These are phyloP conservation scores for Teleogryllus occipitalis DNA, from an alignment of 1,140 invertebrate genomes.

Conservation along the genomic window DNA sequence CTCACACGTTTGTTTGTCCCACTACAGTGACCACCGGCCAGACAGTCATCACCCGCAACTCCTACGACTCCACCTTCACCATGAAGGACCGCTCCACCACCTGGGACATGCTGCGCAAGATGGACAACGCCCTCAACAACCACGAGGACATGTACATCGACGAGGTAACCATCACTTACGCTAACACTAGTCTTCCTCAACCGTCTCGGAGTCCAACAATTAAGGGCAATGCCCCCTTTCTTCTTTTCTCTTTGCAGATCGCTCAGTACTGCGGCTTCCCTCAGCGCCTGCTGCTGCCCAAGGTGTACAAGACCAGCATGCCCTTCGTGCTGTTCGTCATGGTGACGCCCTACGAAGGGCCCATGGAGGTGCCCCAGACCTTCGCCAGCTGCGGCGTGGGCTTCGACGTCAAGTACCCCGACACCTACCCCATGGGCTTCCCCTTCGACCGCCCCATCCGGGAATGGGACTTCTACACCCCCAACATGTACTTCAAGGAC, in stretches of 20 bases:
- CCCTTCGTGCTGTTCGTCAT: conserved; percentile 51
- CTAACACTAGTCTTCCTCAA: background rate
- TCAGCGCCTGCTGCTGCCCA: conserved; percentile 55
- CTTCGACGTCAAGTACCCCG: conserved; percentile 28
- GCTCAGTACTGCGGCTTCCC: conserved; percentile 45
- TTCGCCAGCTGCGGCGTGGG: conserved; percentile 28
- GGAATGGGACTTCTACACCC: conserved; percentile 22
- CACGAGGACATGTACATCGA: conserved; percentile 27
- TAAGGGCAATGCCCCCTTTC: background rate
- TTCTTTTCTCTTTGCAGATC: too few relatives aligned
- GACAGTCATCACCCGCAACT: conserved; percentile 36
- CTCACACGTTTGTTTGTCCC: too few relatives aligned
- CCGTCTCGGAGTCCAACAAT: background rate
- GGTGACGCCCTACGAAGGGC: conserved; percentile 40
- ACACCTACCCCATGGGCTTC: conserved; percentile 30
- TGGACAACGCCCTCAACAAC: conserved; percentile 31
- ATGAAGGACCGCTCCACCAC: conserved; percentile 32
- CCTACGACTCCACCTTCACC: conserved; percentile 35
- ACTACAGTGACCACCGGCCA: conserved; percentile 34
- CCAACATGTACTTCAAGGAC: conserved; percentile 47
- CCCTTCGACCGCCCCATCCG: conserved; percentile 28
- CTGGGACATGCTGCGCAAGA: conserved; percentile 30
- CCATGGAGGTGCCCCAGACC: conserved; percentile 10
- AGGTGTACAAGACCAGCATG: conserved; percentile 53
- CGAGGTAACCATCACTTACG: conserved; percentile 19